Conservation (phyloP, 2,797 vertebrate genomes). For the Epinephelus coioides region DNA sequence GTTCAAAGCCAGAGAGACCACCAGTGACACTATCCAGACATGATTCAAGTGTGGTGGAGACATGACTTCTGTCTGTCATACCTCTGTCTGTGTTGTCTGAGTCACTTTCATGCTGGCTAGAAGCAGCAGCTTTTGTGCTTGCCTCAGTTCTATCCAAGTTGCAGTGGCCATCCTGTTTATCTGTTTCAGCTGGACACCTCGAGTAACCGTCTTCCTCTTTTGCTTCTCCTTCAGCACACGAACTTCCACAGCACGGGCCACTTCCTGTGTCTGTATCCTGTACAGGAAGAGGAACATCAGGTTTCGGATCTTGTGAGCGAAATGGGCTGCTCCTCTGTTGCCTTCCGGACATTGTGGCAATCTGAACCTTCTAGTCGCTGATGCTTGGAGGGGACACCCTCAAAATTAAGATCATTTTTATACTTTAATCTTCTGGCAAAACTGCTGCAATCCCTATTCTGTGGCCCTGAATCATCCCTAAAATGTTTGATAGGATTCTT, state of each 20-base stretch:
- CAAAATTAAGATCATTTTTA: slow-evolving; percentile 17
- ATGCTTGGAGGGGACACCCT: slow-evolving; percentile 33
- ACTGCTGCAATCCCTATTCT: background rate
- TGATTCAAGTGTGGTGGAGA: slow-evolving; percentile 14
- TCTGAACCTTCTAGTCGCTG: slow-evolving; percentile 23
- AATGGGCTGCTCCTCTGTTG: background rate
- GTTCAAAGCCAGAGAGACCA: slow-evolving; percentile 8
- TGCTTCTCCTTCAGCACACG: slow-evolving; percentile 22
- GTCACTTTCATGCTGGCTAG: background rate
- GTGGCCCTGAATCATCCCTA: background rate
- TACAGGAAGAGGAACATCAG: slow-evolving; percentile 27
- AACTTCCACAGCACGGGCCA: slow-evolving; percentile 9
- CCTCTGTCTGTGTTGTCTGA: slow-evolving; percentile 8
- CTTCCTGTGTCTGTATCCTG: slow-evolving; percentile 24
- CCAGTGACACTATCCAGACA: background rate
- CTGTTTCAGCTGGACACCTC: background rate
- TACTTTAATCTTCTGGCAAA: background rate
- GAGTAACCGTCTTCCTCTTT: slow-evolving; percentile 51
- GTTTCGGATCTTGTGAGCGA: slow-evolving; percentile 2
- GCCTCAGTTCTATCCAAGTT: slow-evolving; percentile 13
- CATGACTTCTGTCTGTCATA: background rate
- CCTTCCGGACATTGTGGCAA: background rate
- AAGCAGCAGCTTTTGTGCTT: background rate
- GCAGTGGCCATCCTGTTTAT: slow-evolving; percentile 6
- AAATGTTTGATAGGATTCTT: slow-evolving; percentile 9